Base-by-base conservation (phyloP, 1,140 invertebrate genomes). In the Pachyrhynchus sulphureomaculatus region DNA sequence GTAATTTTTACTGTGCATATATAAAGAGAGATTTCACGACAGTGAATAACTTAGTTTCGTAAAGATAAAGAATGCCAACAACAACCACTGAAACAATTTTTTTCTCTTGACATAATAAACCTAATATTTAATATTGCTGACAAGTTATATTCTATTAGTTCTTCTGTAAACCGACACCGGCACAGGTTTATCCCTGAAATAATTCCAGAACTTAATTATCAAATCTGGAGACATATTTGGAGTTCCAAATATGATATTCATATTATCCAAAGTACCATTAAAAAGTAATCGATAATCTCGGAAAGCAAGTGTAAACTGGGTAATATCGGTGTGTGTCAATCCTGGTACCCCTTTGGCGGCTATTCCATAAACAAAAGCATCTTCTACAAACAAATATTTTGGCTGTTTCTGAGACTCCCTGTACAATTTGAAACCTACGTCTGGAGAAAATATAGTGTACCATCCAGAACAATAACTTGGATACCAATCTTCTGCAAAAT, bases 311-410 rank as follows among this genome's bases (percentile, higher is more conserved):
- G 48, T 52, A 12, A 5, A 52, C 4, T 36, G n/a, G 21, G 1
- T 37, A 0, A 52, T 15, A 21, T 52, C 48, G 9, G 10, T 21
- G 18, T 52, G 48, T 3, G 1, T 36, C n/a, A 80, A 78, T 21
- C 85, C 71, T 72, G 84, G 83, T 4, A 83, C 76, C 68, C 81
- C 80, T 65, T 82, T 74, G 1, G 85, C 84, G 45, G 91, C 72
- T 10, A 84, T 84, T 24, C 90, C 91, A 3, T 89, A 91, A 17
- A 93, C 79, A 66, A 88, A 85, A 9, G 91, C 89, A 77, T 93
- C 90, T 72, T 93, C 90, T 41, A 93, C 88, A 90, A 90, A 93
- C 77, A 93, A 92, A 75, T 66, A 68, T 1, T 32, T 48, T 0
- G 54, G 12, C 6, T 55, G 37, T 39, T 66, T 64, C 42, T 68